Conservation (phyloP, 2,113 vertebrate species). For the Triplophysa tibetana region DNA sequence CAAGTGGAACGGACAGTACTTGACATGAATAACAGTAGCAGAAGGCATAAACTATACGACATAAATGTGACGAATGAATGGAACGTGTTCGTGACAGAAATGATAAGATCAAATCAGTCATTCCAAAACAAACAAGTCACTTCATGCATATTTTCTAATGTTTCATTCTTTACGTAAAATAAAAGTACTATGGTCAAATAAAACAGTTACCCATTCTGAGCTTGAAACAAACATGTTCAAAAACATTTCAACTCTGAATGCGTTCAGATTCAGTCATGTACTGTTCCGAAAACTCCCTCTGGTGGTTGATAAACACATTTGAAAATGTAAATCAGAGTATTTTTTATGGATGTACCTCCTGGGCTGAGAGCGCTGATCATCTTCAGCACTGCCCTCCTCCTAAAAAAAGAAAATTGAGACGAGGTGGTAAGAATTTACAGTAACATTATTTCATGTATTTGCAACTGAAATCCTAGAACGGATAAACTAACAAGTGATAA, state of each 20-base stretch:
- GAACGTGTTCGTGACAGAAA: not conserved
- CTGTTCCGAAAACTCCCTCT: not conserved
- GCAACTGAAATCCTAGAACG: not conserved
- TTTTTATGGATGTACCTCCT: conserved; percentile 81
- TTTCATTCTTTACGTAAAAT: not conserved
- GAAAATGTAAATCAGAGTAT: too few relatives aligned
- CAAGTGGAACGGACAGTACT: too few relatives aligned
- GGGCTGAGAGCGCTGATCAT: conserved; percentile 89
- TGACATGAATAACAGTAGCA: too few relatives aligned
- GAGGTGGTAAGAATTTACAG: not conserved
- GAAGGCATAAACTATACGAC: too few relatives aligned
- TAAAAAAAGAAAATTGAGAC: conserved; percentile 55
- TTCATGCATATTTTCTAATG: not conserved
- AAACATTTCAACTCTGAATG: not conserved
- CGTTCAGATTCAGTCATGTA: not conserved
- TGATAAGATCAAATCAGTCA: not conserved
- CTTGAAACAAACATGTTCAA: not conserved
- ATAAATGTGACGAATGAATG: too few relatives aligned
- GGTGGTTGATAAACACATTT: not conserved
- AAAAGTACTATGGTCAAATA: not conserved
- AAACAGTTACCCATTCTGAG: not conserved
- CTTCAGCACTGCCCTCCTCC: conserved; percentile 94
- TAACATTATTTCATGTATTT: not conserved
- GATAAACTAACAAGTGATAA: too few relatives aligned
- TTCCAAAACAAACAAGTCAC: not conserved